Conservation (phyloP, 2,113 vertebrate genomes). For the Sinocyclocheilus rhinocerous region DNA sequence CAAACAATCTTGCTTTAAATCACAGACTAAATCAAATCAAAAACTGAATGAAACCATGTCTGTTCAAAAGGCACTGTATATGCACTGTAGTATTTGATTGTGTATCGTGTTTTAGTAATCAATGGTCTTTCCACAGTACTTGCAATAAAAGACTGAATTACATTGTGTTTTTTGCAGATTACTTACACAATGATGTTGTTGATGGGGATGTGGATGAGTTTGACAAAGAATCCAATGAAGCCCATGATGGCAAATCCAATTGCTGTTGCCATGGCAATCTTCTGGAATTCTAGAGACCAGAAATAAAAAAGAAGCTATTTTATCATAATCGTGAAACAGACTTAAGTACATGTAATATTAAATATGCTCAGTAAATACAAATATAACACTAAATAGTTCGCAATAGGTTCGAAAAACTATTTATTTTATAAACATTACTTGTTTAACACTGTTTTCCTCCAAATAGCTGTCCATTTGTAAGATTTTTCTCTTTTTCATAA, state of each 20-base stretch:
- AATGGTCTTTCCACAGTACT: background rate
- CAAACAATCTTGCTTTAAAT: background rate
- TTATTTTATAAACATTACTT: background rate
- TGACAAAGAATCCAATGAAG: constrained; percentile 98
- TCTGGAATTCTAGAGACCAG: constrained; percentile 89
- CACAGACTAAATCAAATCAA: background rate
- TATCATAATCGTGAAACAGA: background rate
- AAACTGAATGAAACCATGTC: background rate
- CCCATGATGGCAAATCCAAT: constrained; percentile 99
- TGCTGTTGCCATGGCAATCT: constrained; percentile 98
- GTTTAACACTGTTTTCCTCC: background rate
- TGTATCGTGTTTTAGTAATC: background rate
- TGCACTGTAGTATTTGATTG: background rate
- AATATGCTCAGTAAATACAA: background rate
- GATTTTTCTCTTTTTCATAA: no score
- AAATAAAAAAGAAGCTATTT: background rate
- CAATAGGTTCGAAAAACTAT: no score
- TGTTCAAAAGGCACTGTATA: background rate
- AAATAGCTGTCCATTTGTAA: no score
- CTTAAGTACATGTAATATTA: background rate
- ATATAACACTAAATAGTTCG: background rate
- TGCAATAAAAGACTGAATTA: background rate
- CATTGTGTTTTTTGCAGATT: constrained; percentile 2
- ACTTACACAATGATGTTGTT: constrained; percentile 99
- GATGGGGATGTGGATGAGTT: constrained; percentile 97